Percentiles rank a stretch among this genome's conserved stretches.
Evolutionary conservation across 1,140 invertebrate genomes (phyloP).

Genomic region (Bombus polaris): DNA sequence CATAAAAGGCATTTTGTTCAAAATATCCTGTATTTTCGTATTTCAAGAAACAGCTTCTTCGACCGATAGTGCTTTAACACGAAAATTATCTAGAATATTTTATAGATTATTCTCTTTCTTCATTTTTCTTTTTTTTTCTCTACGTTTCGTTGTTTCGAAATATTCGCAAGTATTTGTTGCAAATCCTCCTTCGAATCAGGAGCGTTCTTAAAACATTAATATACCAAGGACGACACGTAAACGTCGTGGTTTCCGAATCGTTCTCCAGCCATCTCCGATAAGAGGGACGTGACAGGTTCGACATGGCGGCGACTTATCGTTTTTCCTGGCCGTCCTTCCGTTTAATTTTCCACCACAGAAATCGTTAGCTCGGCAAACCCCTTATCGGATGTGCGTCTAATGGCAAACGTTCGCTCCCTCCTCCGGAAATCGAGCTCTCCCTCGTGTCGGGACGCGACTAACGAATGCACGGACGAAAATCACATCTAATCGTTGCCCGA

Average conservation of each 20-base stretch:
- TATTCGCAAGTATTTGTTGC: neutral
- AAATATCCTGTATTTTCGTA: neutral
- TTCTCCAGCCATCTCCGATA: conserved; percentile 15
- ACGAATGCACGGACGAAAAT: conserved; percentile 51
- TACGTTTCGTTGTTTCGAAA: neutral
- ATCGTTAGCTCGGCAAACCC: conserved; percentile 33
- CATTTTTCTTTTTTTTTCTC: fast-evolving
- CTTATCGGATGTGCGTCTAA: conserved; percentile 54
- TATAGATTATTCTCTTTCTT: neutral
- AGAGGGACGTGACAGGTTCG: conserved; percentile 36
- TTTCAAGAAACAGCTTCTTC: no score
- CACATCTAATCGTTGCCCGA: conserved; percentile 42
- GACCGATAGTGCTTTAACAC: no score
- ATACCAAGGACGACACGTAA: conserved; percentile 29
- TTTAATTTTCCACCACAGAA: conserved; percentile 49
- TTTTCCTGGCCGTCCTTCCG: conserved; percentile 21
- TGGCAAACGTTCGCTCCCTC: conserved; percentile 24
- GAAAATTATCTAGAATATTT: neutral
- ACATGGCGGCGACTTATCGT: conserved; percentile 34
- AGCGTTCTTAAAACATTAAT: no score
- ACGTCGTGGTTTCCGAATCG: conserved; percentile 19
- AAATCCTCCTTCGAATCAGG: no score
- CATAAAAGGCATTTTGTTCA: neutral
- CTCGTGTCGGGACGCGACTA: conserved; percentile 14
- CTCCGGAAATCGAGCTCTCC: conserved; percentile 43